Percentiles rank a stretch among this genome's conserved stretches.
phyloP scores from a whole-genome alignment of 2,113 vertebrate species.

The Circaetus cinerascens region DNA sequence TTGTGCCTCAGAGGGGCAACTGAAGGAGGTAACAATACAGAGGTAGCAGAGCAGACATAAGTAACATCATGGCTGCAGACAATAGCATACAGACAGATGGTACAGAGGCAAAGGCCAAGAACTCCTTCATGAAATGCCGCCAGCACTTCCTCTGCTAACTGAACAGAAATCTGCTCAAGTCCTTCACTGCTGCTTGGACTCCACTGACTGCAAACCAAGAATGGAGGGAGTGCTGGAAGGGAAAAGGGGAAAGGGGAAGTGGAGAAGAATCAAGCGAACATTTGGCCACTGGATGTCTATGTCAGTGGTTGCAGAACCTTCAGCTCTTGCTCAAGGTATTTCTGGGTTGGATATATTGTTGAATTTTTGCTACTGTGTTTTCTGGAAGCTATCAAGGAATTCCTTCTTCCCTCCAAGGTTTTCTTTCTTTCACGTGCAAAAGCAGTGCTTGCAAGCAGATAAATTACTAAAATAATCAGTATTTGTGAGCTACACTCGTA shows the following conservation, averaged over 20 bases:
- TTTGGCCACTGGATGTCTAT: not conserved
- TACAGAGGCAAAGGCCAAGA: not conserved
- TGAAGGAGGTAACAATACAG: not conserved
- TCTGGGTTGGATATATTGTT: not conserved
- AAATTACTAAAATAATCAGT: not conserved
- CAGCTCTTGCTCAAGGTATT: not conserved
- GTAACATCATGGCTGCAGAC: accelerated
- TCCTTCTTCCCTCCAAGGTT: not conserved
- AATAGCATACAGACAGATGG: not conserved
- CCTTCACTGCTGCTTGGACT: not conserved
- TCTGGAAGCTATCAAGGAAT: not conserved
- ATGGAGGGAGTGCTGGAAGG: not conserved
- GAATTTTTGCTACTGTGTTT: not conserved
- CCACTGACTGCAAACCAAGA: not conserved
- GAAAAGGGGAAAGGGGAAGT: not conserved
- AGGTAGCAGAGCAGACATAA: not conserved
- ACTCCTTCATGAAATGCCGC: not conserved
- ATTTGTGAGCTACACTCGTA: not conserved
- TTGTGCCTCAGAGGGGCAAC: not conserved
- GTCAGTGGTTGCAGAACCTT: not conserved
- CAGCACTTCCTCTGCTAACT: not conserved
- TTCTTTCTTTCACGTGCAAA: not conserved
- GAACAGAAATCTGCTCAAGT: not conserved
- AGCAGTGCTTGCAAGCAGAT: not conserved
- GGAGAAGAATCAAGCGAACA: not conserved